Evolutionary conservation across 2,888 invertebrate species (phyloP).

Genomic region (Troglohyphantes excavatus): DNA sequence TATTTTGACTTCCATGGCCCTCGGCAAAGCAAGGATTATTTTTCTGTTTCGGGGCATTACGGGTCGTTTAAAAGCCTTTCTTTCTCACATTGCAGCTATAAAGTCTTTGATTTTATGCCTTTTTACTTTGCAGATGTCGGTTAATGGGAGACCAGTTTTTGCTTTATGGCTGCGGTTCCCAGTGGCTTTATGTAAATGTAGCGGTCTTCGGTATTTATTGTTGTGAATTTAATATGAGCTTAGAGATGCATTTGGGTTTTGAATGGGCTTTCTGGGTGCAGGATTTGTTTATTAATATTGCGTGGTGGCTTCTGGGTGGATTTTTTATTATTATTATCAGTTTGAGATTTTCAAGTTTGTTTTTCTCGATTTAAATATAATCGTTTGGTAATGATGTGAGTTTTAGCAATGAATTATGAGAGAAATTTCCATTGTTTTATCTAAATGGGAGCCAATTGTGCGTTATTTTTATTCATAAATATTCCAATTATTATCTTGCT

Average conservation of each 20-base stretch:
- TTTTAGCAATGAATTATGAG: too few species aligned
- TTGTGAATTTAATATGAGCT: background rate
- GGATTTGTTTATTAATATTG: background rate
- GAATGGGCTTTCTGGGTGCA: background rate
- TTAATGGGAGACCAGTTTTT: conserved; percentile 23
- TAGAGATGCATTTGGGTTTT: conserved; percentile 4
- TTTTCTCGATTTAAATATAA: too few species aligned
- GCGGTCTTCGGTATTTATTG: conserved; percentile 7
- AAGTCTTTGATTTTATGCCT: background rate
- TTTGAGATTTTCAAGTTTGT: too few species aligned
- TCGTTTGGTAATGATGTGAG: too few species aligned
- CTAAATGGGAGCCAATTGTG: too few species aligned
- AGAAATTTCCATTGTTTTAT: too few species aligned
- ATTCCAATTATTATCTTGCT: too few species aligned
- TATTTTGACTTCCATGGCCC: background rate
- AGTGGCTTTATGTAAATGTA: background rate
- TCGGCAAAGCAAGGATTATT: conserved; percentile 2
- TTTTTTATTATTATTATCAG: too few species aligned
- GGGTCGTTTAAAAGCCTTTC: conserved; percentile 3
- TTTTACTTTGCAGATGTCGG: background rate
- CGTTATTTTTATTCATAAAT: too few species aligned
- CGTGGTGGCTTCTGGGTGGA: background rate
- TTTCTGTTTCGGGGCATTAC: background rate
- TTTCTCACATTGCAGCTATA: background rate
- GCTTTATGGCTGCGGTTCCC: background rate